A percentile compares a stretch with the other conserved stretches of the same genome.
These are phyloP conservation scores for Drosophila suzukii DNA, from an alignment of 1,140 invertebrate genomes.

Conservation along the genomic window DNA sequence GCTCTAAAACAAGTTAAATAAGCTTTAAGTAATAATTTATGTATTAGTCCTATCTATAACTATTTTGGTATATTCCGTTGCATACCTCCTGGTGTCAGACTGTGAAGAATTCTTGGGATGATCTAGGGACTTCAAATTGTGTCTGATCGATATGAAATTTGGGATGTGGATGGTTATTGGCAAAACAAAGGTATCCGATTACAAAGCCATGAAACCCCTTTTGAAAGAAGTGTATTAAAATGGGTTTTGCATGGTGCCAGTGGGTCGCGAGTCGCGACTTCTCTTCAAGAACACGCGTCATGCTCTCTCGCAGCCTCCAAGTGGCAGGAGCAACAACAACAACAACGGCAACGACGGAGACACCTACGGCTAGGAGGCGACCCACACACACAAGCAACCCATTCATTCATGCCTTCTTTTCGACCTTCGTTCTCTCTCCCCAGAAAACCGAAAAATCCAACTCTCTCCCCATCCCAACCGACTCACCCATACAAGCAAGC, in stretches of 20 bases:
- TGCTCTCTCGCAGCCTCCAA: conserved; percentile 50
- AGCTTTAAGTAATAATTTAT: too few species aligned
- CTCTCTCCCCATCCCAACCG: conserved; percentile 7
- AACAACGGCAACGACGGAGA: conserved; percentile 27
- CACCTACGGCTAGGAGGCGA: conserved; percentile 65
- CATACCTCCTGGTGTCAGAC: background rate
- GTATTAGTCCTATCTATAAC: too few species aligned
- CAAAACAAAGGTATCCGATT: background rate
- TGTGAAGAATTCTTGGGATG: too few species aligned
- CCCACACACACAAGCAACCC: conserved; percentile 27
- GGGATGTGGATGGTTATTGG: background rate
- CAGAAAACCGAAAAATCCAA: conserved; percentile 1
- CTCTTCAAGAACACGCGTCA: conserved; percentile 67
- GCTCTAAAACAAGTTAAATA: too few species aligned
- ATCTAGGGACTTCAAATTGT: background rate
- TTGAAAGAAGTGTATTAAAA: conserved; percentile 5
- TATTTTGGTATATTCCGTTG: background rate
- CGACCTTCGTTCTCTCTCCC: conserved; percentile 62
- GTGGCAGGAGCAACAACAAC: conserved; percentile 48
- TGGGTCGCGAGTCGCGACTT: conserved; percentile 55
- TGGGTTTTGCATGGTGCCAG: conserved; percentile 57
- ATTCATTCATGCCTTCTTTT: conserved; percentile 78
- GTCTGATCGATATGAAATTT: background rate
- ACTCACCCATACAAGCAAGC: background rate
- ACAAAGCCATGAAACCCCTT: background rate